These are phyloP conservation scores for Pterostichus niger DNA, from an alignment of 2,888 invertebrate species.

Conservation along the genomic window DNA sequence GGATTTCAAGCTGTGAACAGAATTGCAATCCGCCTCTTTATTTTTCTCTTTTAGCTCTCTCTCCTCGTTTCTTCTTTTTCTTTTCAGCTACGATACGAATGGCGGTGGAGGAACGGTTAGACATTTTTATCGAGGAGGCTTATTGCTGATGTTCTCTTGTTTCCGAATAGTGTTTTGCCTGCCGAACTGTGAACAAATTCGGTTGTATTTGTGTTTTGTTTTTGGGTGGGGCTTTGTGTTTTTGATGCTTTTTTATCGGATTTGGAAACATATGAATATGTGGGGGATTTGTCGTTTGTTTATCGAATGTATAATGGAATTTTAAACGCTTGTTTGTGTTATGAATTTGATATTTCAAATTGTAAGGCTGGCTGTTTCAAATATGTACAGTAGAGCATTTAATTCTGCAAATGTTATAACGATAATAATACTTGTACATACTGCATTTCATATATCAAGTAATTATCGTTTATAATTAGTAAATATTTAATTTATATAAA, in stretches of 20 bases:
- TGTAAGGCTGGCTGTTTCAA: not conserved
- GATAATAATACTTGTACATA: no score
- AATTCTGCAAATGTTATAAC: no score
- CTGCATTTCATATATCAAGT: no score
- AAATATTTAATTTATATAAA: no score
- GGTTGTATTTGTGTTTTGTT: slow-evolving; percentile 57
- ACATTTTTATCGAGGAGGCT: slow-evolving; percentile 64
- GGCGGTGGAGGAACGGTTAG: slow-evolving; percentile 36
- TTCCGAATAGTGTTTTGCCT: slow-evolving; percentile 64
- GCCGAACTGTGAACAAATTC: slow-evolving; percentile 64
- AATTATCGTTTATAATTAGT: no score
- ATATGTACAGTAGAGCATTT: no score
- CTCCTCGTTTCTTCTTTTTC: slow-evolving; percentile 21
- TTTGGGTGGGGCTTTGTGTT: slow-evolving; percentile 27
- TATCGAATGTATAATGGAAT: slow-evolving; percentile 26
- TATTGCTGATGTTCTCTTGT: slow-evolving; percentile 62
- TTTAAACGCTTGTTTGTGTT: slow-evolving; percentile 31
- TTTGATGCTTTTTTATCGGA: slow-evolving; percentile 26
- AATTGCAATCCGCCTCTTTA: slow-evolving; percentile 61
- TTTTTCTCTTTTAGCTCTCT: slow-evolving; percentile 33
- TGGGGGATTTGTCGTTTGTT: slow-evolving; percentile 26
- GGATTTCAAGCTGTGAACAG: slow-evolving; percentile 64
- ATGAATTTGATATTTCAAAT: slow-evolving; percentile 8
- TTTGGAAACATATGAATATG: slow-evolving; percentile 47
- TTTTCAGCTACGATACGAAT: slow-evolving; percentile 36